Evolutionary conservation across 2,113 vertebrate genomes (phyloP).

Genomic region (Eurypyga helias): DNA sequence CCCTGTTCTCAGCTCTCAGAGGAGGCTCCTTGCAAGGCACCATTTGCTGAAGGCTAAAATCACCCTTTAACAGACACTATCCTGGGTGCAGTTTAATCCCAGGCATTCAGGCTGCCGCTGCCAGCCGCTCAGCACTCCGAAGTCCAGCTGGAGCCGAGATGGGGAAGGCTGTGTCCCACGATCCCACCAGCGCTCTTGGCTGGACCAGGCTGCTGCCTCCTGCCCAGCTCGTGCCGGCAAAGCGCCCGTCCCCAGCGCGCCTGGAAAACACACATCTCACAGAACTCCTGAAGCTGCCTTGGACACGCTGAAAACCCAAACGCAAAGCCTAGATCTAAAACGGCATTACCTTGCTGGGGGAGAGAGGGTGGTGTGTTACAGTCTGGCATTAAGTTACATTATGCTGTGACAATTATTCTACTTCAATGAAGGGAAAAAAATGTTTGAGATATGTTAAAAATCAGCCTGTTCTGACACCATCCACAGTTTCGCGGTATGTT

Average conservation of each 20-base stretch:
- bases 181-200: neutral
- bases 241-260: accelerated
- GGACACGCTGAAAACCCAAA: neutral
- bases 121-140: neutral
- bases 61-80: accelerated
- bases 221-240: neutral
- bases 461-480: slow-evolving; percentile 1
- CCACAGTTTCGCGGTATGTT: neutral
- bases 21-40: neutral
- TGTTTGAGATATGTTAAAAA: neutral
- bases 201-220: neutral
- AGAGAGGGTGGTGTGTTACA: neutral
- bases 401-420: neutral
- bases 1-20: neutral
- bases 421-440: neutral
- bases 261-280: accelerated
- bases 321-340: neutral
- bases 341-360: neutral
- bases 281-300: neutral
- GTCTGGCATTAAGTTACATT: neutral
- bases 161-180: neutral
- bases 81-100: accelerated
- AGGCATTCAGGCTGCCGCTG: accelerated
- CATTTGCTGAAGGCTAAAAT: neutral
- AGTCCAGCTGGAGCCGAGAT: accelerated